A percentile compares a stretch with the other conserved stretches of the same genome.
phyloP scores from a whole-genome alignment of 2,888 invertebrate genomes.

The Acleris holmiana region DNA sequence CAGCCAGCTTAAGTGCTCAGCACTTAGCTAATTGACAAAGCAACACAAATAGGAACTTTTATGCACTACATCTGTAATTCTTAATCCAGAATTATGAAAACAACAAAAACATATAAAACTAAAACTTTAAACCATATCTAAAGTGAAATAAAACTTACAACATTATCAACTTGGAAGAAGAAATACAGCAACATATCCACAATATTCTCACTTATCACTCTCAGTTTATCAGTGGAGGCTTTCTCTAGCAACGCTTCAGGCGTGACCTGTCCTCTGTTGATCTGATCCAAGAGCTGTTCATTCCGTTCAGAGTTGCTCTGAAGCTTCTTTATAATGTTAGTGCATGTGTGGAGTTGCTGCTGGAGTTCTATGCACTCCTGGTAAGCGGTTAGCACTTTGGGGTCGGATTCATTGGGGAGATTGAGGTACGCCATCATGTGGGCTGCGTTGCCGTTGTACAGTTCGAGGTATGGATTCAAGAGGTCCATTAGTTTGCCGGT shows the following conservation, averaged over 20 bases:
- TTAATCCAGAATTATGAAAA: too few species aligned
- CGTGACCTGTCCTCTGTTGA: constrained; percentile 61
- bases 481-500: constrained; percentile 93
- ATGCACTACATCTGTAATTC: too few species aligned
- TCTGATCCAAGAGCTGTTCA: constrained; percentile 59
- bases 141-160: constrained; percentile 57
- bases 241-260: constrained; percentile 79
- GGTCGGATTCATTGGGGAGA: constrained; percentile 85
- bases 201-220: constrained; percentile 91
- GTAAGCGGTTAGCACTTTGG: constrained; percentile 74
- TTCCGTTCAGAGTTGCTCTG: constrained; percentile 83
- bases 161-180: constrained; percentile 80
- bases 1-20: too few species aligned
- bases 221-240: constrained; percentile 92
- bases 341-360: constrained; percentile 93
- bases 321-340: constrained; percentile 89
- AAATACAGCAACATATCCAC: constrained; percentile 91
- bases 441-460: constrained; percentile 92
- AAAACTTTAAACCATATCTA: too few species aligned
- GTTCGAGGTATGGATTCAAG: constrained; percentile 89
- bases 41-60: too few species aligned
- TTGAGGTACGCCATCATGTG: constrained; percentile 94
- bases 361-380: constrained; percentile 95
- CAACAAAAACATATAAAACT: too few species aligned
- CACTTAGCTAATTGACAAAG: too few species aligned